Base-by-base conservation (phyloP, 64 coral and sea anemone genomes). In the Montipora cactus region DNA sequence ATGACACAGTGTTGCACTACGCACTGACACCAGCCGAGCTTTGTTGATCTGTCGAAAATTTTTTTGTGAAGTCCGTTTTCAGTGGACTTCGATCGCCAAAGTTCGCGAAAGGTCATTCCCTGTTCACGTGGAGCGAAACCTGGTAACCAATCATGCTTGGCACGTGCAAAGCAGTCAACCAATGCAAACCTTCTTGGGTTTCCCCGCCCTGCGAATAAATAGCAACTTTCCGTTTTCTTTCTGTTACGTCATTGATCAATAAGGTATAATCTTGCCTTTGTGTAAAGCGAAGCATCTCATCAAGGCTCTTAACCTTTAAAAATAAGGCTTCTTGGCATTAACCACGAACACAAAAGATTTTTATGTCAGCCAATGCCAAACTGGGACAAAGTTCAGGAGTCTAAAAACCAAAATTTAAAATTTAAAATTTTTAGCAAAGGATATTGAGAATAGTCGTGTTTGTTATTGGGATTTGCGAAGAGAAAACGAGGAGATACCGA, bases 111-210 rank as follows among this genome's bases (percentile, higher is more conserved):
- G 74, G 76, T 77, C 94, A 95, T 89, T 84, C 73, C 75, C 78
- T 75, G 77, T 90, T 95, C 94, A 95, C 94, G 90, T 95, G 90
- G 11, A 74, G 44, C 84, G 23, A 5, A 85, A 66, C 47, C 20
- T 13, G 90, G 25, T 49, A 78, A 49, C 90, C 90, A 92, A 92
- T 92, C 90, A 92, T 67, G 20, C 66, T 76, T 50, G 13, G 70
- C 69, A 18, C 49, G 59, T 64, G 51, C 55, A 67, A 76, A 44
- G 9, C 21, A 71, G 21, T 85, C 69, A 20, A 77, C 90, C 90
- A 92, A 92, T 84, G 69, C 71, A 59, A 22, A 10, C 37, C 37
- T 2, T 37, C 37, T 37, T 37, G 80, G 81, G 44, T 86, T 86
- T 72, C 66, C 82, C 82, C 44, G 82, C 82, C 82, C 46, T 50